Evolutionary conservation across 2,797 vertebrate genomes (phyloP).

Genomic region (Somateria mollissima): DNA sequence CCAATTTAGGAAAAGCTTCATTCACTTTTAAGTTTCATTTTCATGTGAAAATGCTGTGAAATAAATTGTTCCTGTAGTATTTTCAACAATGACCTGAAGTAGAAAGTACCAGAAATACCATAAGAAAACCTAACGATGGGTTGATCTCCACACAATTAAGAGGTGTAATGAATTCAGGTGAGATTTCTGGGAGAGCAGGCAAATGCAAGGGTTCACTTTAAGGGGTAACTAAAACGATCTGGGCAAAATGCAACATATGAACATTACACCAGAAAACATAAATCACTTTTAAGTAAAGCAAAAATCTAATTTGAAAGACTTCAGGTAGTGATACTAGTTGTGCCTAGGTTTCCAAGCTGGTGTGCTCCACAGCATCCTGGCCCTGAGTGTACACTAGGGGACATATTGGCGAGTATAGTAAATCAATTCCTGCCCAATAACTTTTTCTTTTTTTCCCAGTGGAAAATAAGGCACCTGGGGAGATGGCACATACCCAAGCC

Average conservation of each 20-base stretch:
- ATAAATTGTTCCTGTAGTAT: not conserved
- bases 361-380: not conserved
- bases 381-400: not conserved
- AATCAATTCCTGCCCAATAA: not conserved
- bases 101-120: not conserved
- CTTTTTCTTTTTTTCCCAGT: not conserved
- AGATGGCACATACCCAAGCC: accelerated
- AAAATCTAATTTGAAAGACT: not conserved
- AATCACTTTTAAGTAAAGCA: not conserved
- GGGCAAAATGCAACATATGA: not conserved
- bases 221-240: not conserved
- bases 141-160: not conserved
- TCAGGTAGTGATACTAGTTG: accelerated
- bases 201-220: not conserved
- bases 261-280: not conserved
- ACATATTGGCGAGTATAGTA: accelerated
- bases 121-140: not conserved
- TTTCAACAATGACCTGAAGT: not conserved
- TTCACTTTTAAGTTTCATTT: conserved; percentile 12
- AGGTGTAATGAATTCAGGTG: not conserved
- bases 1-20: not conserved
- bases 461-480: not conserved
- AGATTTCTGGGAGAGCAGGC: not conserved
- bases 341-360: not conserved
- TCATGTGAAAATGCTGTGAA: not conserved